phyloP scores from a whole-genome alignment of 2,113 vertebrate genomes.

The Himantopus leucocephalus region DNA sequence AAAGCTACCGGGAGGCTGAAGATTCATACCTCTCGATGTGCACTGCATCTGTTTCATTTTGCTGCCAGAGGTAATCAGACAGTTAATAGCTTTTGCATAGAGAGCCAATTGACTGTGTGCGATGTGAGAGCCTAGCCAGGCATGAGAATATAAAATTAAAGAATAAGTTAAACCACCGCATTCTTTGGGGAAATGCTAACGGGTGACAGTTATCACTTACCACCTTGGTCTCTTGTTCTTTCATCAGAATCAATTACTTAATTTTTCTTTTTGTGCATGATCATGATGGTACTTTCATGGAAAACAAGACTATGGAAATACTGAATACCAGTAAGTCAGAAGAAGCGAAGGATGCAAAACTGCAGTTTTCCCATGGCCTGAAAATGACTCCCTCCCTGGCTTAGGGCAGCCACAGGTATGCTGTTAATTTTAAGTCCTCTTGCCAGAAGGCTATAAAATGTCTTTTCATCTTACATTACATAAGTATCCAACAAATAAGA shows the following conservation, averaged over 20 bases:
- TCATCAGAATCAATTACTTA: background rate
- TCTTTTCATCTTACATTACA: constrained; percentile 73
- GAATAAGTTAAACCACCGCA: background rate
- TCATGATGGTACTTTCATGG: background rate
- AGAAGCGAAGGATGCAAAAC: constrained; percentile 31
- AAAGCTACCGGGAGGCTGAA: background rate
- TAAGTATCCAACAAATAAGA: constrained; percentile 65
- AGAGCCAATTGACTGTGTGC: background rate
- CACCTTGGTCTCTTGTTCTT: background rate
- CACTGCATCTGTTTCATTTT: background rate
- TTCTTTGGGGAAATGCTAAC: background rate
- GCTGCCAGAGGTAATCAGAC: background rate
- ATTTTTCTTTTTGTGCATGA: background rate
- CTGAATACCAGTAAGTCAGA: background rate
- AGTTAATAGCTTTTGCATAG: background rate
- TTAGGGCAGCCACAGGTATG: constrained; percentile 62
- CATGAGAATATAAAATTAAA: background rate
- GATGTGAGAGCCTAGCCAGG: background rate
- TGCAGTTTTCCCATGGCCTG: constrained; percentile 68
- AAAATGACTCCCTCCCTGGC: constrained; percentile 61
- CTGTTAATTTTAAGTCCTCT: constrained; percentile 50
- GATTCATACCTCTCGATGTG: background rate
- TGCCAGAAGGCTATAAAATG: constrained; percentile 69
- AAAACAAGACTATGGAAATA: background rate
- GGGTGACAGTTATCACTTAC: background rate